Base-by-base conservation (phyloP, 2,113 vertebrate genomes). In the Egretta garzetta region DNA sequence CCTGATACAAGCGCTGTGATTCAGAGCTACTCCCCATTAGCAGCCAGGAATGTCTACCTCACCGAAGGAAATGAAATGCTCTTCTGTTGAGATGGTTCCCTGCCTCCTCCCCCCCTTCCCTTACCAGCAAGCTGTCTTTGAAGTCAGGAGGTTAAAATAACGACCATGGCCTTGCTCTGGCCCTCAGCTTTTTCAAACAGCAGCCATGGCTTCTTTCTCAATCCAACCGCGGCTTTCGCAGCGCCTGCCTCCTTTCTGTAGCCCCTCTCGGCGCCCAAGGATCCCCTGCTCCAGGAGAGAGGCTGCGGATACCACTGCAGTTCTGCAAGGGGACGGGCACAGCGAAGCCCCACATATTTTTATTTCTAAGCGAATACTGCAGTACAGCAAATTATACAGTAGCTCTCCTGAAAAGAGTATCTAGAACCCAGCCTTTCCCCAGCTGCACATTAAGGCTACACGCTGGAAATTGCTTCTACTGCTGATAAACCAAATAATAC, bases 81-180 rank as follows among this genome's bases (percentile, higher is more conserved):
- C 97, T 97, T 99, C 98, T 98, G 98, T 98, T 98, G 97, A 95
- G 96, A 97, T 95, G 96, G 95, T 97, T 93, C 97, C 93, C 83
- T 96, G 96, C 93, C 93, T 94, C 39, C 63, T 76, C 90, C 94
- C 88, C 88, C 93, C 66, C 66, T 94, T 94, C 74, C 91, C 90
- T 94, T 94, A 92, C 73, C 90, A 91, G 89, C 82, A 88, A 90
- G 88, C 80, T 50, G 68, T 67, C 98, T 99, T 99, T 98, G 98
- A 99, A 99, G 98, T 98, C 98, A 98, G 97, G 98, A 99, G 99
- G 98, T 99, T 98, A 98, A 98, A 98, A 98, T 98, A 99, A 98
- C 97, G 98, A 98, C 97, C 86, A 11, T 82, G 86, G 98, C 97
- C 97, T 96, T 90, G 92, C 96, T 55, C 80, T 37, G 83, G 89